These are phyloP conservation scores for Teleiodes luculella DNA, from an alignment of 2,888 invertebrate species.

Conservation along the genomic window DNA sequence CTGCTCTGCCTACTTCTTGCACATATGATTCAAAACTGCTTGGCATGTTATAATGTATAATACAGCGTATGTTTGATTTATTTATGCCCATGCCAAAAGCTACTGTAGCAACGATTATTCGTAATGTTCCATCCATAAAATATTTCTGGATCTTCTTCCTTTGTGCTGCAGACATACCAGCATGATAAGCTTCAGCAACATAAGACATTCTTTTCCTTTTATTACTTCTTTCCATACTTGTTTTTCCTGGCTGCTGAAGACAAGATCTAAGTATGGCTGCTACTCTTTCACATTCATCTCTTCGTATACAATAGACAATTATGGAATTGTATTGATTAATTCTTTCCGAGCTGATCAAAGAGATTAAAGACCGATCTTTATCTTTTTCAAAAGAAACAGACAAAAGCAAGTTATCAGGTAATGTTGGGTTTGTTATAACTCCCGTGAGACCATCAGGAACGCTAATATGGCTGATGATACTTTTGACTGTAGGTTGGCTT, in stretches of 20 bases:
- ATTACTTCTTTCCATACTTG: slow-evolving; percentile 55
- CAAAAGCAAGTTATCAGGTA: slow-evolving; percentile 90
- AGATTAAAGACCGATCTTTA: slow-evolving; percentile 87
- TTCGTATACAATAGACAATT: slow-evolving; percentile 94
- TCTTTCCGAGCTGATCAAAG: slow-evolving; percentile 82
- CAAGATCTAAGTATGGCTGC: slow-evolving; percentile 89
- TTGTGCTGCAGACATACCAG: slow-evolving; percentile 89
- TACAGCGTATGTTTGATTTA: slow-evolving; percentile 96
- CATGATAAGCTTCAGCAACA: slow-evolving; percentile 94
- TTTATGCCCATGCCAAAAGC: slow-evolving; percentile 99
- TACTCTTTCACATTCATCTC: slow-evolving; percentile 93
- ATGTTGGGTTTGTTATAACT: slow-evolving; percentile 85
- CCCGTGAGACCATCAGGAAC: slow-evolving; percentile 87
- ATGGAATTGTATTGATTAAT: slow-evolving; percentile 87
- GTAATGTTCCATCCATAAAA: slow-evolving; percentile 90
- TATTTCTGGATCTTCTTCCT: slow-evolving; percentile 90
- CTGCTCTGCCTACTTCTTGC: slow-evolving; percentile 95
- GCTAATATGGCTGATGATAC: slow-evolving; percentile 84
- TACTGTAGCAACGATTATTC: slow-evolving; percentile 97
- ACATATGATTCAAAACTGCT: slow-evolving; percentile 92
- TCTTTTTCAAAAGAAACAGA: slow-evolving; percentile 90
- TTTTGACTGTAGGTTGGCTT: slow-evolving; percentile 85
- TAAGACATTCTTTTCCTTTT: slow-evolving; percentile 82
- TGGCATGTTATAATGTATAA: slow-evolving; percentile 96
- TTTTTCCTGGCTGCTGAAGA: slow-evolving; percentile 78